phyloP scores from a whole-genome alignment of 2,888 invertebrate species.

The Dicranocentrus wangi region DNA sequence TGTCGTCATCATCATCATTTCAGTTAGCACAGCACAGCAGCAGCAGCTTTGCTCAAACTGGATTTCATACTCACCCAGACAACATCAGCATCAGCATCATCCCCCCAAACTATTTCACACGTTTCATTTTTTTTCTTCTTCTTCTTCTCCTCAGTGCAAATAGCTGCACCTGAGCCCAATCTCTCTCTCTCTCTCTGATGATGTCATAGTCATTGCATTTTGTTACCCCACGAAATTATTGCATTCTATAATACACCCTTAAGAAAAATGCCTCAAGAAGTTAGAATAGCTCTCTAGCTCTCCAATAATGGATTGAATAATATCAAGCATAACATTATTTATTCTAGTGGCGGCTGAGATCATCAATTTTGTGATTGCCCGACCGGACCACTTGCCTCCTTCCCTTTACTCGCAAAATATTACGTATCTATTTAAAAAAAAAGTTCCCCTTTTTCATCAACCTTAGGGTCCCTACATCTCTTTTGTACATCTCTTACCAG shows the following conservation, averaged over 20 bases:
- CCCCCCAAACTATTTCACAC: slow-evolving; percentile 37
- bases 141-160: neutral
- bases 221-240: no score
- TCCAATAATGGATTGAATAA: neutral
- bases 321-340: neutral
- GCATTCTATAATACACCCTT: neutral
- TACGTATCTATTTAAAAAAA: neutral
- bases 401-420: no score
- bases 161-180: no score
- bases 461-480: no score
- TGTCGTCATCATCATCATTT: slow-evolving; percentile 36
- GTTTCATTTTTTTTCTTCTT: slow-evolving; percentile 3
- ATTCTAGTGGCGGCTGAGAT: slow-evolving; percentile 4
- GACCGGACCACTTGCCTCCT: neutral
- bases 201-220: neutral
- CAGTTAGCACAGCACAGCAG: slow-evolving; percentile 9
- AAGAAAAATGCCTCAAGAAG: neutral
- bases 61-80: slow-evolving; percentile 34
- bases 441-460: neutral
- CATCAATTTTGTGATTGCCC: slow-evolving; percentile 15
- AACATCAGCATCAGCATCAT: slow-evolving; percentile 12
- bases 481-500: no score
- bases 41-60: slow-evolving; percentile 33
- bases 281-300: neutral
- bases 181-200: no score